Percentiles rank a stretch among this genome's conserved stretches.
Conservation (phyloP, 2,113 vertebrate genomes). For the Trichomycterus rosablanca region DNA sequence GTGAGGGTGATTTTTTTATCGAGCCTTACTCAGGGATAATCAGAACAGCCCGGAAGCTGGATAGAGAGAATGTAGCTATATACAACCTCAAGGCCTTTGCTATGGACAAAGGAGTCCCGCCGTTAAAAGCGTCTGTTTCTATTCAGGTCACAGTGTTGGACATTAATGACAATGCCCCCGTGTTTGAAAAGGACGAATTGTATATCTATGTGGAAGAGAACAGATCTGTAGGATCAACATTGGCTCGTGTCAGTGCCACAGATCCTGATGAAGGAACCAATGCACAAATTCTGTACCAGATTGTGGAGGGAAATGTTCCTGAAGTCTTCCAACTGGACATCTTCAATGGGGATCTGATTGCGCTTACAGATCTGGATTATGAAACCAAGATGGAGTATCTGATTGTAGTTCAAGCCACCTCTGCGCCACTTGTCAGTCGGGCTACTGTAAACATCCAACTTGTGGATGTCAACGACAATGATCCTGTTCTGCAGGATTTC, state of each 20-base stretch:
- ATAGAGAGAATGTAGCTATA: slow-evolving; percentile 77
- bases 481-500: slow-evolving; percentile 76
- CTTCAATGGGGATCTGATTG: slow-evolving; percentile 79
- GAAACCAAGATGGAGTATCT: slow-evolving; percentile 75
- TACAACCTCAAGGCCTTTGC: slow-evolving; percentile 78
- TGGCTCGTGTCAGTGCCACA: slow-evolving; percentile 71
- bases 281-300: slow-evolving; percentile 85
- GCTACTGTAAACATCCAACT: slow-evolving; percentile 75
- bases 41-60: slow-evolving; percentile 76
- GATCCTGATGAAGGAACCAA: slow-evolving; percentile 83
- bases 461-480: slow-evolving; percentile 81
- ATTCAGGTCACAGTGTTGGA: slow-evolving; percentile 78
- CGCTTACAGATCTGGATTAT: slow-evolving; percentile 80
- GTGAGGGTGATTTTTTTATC: slow-evolving; percentile 82
- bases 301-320: slow-evolving; percentile 80
- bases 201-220: slow-evolving; percentile 81
- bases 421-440: slow-evolving; percentile 80
- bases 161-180: slow-evolving; percentile 82
- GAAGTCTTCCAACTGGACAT: slow-evolving; percentile 85
- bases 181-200: slow-evolving; percentile 80
- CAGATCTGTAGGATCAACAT: slow-evolving; percentile 77
- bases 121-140: slow-evolving; percentile 74
- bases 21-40: slow-evolving; percentile 85
- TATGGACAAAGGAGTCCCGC: slow-evolving; percentile 75
- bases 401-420: slow-evolving; percentile 84